Percentiles rank a stretch among this genome's conserved stretches.
These are phyloP conservation scores for Myopa testacea DNA, from an alignment of 2,888 invertebrate species.

Conservation along the genomic window DNA sequence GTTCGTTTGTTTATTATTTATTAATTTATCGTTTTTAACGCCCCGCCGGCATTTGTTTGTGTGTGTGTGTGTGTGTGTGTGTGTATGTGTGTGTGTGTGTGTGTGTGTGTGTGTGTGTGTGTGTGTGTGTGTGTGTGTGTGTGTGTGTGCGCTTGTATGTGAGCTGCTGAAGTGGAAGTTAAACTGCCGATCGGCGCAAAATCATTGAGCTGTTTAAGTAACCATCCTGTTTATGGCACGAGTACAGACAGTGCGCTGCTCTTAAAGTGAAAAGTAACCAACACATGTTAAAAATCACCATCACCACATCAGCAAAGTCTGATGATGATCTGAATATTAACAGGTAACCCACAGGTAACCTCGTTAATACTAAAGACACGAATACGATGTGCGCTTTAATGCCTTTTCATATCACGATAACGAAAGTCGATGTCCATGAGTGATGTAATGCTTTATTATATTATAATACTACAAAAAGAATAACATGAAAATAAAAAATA, in stretches of 20 bases:
- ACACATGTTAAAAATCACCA: neutral
- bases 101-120: neutral
- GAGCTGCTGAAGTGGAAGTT: neutral
- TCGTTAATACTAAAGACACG: no score
- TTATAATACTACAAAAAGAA: no score
- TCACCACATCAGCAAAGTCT: neutral
- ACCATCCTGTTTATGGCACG: neutral
- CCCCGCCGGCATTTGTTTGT: neutral
- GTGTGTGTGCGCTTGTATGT: neutral
- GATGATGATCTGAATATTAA: no score
- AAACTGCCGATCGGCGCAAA: conserved; percentile 3
- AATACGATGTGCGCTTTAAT: no score
- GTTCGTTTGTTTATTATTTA: conserved; percentile 27
- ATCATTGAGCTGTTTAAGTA: neutral
- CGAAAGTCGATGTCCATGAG: no score
- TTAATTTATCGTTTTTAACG: conserved; percentile 33
- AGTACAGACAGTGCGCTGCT: neutral
- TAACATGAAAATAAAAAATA: no score
- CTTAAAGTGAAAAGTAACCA: neutral
- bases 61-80: neutral
- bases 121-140: neutral
- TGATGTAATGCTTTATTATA: no score
- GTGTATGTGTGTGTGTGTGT: neutral
- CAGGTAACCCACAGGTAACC: no score
- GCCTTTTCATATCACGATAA: no score